phyloP scores from a whole-genome alignment of 2,888 invertebrate genomes.

The Drosophila demipolita region DNA sequence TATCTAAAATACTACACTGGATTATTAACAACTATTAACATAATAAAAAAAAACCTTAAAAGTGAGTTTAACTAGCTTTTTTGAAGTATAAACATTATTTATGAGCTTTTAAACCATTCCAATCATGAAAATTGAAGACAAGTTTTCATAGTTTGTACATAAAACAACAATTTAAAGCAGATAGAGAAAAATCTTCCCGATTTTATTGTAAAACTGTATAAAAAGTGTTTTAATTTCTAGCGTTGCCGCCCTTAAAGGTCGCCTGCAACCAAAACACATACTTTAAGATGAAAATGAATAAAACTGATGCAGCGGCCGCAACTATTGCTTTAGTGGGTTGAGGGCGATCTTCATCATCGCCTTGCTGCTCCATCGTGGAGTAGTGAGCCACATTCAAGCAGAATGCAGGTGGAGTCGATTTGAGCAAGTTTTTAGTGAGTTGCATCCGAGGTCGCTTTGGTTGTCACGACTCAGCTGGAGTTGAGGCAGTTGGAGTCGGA shows the following conservation, averaged over 20 bases:
- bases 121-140: neutral
- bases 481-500: neutral
- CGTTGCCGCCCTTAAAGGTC: neutral
- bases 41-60: too few relatives aligned
- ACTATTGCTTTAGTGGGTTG: neutral
- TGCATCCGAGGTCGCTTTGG: constrained; percentile 41
- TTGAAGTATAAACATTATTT: neutral
- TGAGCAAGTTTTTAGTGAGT: neutral
- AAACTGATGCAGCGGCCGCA: constrained; percentile 24
- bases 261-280: constrained; percentile 50
- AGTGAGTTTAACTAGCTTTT: neutral
- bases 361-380: constrained; percentile 12
- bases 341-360: neutral
- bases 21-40: neutral
- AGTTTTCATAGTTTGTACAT: neutral
- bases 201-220: neutral
- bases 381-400: constrained; percentile 14
- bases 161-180: neutral
- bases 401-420: neutral
- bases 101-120: neutral
- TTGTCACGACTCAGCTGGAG: constrained; percentile 59
- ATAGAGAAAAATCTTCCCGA: neutral
- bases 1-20: neutral
- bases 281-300: constrained; percentile 53
- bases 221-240: neutral